Evolutionary conservation across 2,888 invertebrate genomes (phyloP), one percentile per base, ranked within the genome.

Genomic region (Drosophila rellima): DNA sequence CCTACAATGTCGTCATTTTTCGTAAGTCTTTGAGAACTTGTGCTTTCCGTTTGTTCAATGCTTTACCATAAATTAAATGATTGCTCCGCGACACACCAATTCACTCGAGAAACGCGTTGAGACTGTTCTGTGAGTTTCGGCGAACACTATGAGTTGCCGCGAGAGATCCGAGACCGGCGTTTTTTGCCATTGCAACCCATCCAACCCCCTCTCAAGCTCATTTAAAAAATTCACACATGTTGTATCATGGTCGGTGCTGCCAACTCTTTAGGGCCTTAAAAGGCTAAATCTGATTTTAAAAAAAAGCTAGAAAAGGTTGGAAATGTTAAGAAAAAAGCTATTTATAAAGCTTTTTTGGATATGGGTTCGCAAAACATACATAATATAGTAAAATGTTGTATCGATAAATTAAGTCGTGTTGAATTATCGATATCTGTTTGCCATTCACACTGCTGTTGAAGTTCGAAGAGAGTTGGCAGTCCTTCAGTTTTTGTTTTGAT

Each of bases 401-500:
- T 37, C 37, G 37, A 7, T 37, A 1, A 37, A n/a, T 5, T 2
- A 20, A 1, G 20, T 20, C 1, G 2, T 20, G 20, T 20, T 29
- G 26, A 48, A 8, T n/a, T 51, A 42, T 60, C 64, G 54, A 51
- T 51, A 50, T 10, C 31, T 23, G 10, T 26, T 60, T 50, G 50
- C 47, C 69, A 69, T 59, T 69, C 64, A 55, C 74, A 26, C 6
- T 37, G 33, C 29, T 48, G 3, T 7, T 17, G 7, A 0, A 2
- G 0, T 29, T 50, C 45, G 0, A 10, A 13, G 15, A 5, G 5
- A 40, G 63, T 71, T 77, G 61, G 45, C 74, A 77, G 51, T n/a
- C 78, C 70, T 72, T 70, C 5, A 72, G 62, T 76, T 86, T 64
- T 83, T 89, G 84, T 89, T 89, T 87, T 88, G 89, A 66, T 77